These are phyloP conservation scores for Squalus acanthias DNA, from an alignment of 2,797 vertebrate species.

Conservation along the genomic window DNA sequence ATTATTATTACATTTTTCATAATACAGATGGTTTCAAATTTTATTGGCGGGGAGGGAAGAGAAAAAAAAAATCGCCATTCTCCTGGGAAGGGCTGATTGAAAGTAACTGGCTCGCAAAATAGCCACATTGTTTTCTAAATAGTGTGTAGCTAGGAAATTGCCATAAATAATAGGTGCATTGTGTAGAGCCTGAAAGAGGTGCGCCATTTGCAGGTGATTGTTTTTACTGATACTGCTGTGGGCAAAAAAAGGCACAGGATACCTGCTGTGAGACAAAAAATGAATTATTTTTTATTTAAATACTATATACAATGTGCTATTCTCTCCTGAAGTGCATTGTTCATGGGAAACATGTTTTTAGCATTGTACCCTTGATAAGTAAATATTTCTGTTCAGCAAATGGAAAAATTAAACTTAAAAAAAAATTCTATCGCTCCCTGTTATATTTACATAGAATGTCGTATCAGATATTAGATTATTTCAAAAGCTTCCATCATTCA, in stretches of 20 bases:
- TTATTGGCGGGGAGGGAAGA: slow-evolving; percentile 49
- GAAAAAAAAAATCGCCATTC: slow-evolving; percentile 39
- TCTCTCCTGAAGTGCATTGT: slow-evolving; percentile 24
- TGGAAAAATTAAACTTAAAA: neutral
- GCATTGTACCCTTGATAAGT: slow-evolving; percentile 6
- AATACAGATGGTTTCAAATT: slow-evolving; percentile 56
- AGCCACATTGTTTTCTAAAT: slow-evolving; percentile 48
- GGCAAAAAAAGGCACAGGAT: neutral
- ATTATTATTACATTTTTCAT: slow-evolving; percentile 63
- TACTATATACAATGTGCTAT: neutral
- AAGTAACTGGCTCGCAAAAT: slow-evolving; percentile 57
- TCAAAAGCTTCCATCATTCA: neutral
- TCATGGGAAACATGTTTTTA: slow-evolving; percentile 28
- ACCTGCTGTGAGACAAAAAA: slow-evolving; percentile 28
- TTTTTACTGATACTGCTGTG: slow-evolving; percentile 28
- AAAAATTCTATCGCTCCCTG: neutral
- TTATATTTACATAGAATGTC: neutral
- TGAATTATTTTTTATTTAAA: slow-evolving; percentile 18
- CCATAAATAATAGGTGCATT: slow-evolving; percentile 31
- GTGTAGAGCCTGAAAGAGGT: neutral
- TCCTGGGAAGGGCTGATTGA: slow-evolving; percentile 61
- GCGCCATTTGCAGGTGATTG: slow-evolving; percentile 22
- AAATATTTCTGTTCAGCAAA: slow-evolving; percentile 22
- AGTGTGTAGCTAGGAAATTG: slow-evolving; percentile 25
- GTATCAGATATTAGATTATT: neutral